These are phyloP conservation scores for Pitta sordida DNA, from an alignment of 2,113 vertebrate genomes.

Conservation along the genomic window DNA sequence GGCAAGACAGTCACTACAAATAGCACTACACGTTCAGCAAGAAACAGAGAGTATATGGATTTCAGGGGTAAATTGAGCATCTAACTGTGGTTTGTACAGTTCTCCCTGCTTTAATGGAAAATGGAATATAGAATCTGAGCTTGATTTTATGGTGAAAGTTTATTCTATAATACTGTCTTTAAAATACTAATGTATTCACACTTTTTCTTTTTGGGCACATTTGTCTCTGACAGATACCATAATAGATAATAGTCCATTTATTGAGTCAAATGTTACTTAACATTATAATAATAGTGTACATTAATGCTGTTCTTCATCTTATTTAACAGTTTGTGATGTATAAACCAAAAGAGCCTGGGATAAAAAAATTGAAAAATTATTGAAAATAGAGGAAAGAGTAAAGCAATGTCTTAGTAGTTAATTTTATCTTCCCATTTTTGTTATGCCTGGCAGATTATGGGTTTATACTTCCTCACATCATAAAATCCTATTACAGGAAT, in stretches of 20 bases:
- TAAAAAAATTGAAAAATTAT: not conserved
- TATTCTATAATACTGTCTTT: not conserved
- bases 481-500: constrained; percentile 1
- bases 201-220: not conserved
- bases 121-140: not conserved
- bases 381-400: not conserved
- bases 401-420: not conserved
- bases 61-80: not conserved
- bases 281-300: not conserved
- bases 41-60: not conserved
- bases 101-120: not conserved
- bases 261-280: constrained; percentile 38
- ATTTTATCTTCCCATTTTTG: not conserved
- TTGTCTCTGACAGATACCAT: not conserved
- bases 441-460: not conserved
- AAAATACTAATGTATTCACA: not conserved
- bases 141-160: not conserved
- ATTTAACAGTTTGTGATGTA: constrained; percentile 15
- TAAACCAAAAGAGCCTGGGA: not conserved
- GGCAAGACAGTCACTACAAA: not conserved
- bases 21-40: not conserved
- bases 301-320: constrained; percentile 15
- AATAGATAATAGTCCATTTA: not conserved
- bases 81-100: not conserved
- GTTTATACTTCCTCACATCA: not conserved